A percentile compares a stretch with the other conserved stretches of the same genome.
Evolutionary conservation across 2,888 invertebrate species (phyloP).

Genomic region (Nephrotoma flavescens): DNA sequence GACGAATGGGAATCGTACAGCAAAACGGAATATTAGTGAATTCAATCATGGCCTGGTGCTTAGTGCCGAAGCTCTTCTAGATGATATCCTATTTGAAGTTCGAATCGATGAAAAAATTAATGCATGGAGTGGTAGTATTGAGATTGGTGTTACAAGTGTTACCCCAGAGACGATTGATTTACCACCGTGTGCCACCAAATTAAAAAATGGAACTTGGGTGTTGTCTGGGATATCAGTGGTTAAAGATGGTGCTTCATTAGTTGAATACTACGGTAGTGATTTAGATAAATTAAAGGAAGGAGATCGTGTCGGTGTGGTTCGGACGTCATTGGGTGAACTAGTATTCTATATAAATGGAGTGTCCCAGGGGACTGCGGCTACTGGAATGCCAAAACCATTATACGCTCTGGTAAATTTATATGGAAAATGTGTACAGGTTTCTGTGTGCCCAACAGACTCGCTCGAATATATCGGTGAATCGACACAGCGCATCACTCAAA

Average conservation of each 20-base stretch:
- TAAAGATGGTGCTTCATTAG: constrained; percentile 66
- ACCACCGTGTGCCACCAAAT: constrained; percentile 63
- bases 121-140: constrained; percentile 64
- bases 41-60: constrained; percentile 82
- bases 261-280: constrained; percentile 75
- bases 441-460: constrained; percentile 27
- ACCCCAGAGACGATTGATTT: constrained; percentile 52
- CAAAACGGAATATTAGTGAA: constrained; percentile 62
- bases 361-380: constrained; percentile 74
- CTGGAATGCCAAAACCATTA: constrained; percentile 54
- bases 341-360: constrained; percentile 80
- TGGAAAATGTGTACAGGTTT: constrained; percentile 70
- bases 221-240: constrained; percentile 78
- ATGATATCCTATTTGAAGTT: constrained; percentile 75
- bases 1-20: constrained; percentile 69
- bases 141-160: constrained; percentile 57
- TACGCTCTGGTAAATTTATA: constrained; percentile 70
- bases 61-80: constrained; percentile 60
- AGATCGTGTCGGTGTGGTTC: constrained; percentile 71
- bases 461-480: constrained; percentile 16
- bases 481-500: constrained; percentile 21
- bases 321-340: constrained; percentile 60
- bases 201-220: constrained; percentile 76
- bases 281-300: constrained; percentile 70
- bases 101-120: constrained; percentile 79